Conservation (phyloP, 2,797 vertebrate species). For the Linurgus olivaceus region DNA sequence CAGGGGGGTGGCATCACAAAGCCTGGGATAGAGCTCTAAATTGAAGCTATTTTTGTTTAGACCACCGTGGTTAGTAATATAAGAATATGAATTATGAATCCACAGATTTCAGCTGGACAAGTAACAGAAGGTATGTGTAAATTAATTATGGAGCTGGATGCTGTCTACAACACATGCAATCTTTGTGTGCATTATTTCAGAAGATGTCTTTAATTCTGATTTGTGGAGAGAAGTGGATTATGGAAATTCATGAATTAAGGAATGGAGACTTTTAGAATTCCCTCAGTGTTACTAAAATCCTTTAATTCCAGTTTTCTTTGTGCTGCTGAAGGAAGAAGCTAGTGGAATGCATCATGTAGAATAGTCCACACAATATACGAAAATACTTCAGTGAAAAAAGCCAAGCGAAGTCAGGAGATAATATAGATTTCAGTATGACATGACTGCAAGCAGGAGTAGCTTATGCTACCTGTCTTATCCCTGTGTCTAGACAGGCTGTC, state of each 20-base stretch:
- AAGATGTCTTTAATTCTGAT: neutral
- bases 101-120: neutral
- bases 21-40: neutral
- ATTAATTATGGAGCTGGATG: neutral
- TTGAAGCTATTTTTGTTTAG: neutral
- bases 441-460: neutral
- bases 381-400: neutral
- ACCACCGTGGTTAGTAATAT: neutral
- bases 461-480: neutral
- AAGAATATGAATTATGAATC: neutral
- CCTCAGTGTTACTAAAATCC: neutral
- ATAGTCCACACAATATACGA: neutral
- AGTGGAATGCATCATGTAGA: neutral
- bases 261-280: neutral
- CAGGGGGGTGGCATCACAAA: neutral
- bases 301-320: neutral
- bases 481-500: rapidly evolving
- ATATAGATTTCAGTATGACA: neutral
- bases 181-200: neutral
- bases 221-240: neutral
- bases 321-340: neutral
- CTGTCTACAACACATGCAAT: neutral
- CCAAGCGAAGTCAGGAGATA: neutral
- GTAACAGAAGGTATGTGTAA: neutral
- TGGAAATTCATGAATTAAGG: neutral